Conservation (phyloP, 2,113 vertebrate species). For the Rhizomys pruinosus region DNA sequence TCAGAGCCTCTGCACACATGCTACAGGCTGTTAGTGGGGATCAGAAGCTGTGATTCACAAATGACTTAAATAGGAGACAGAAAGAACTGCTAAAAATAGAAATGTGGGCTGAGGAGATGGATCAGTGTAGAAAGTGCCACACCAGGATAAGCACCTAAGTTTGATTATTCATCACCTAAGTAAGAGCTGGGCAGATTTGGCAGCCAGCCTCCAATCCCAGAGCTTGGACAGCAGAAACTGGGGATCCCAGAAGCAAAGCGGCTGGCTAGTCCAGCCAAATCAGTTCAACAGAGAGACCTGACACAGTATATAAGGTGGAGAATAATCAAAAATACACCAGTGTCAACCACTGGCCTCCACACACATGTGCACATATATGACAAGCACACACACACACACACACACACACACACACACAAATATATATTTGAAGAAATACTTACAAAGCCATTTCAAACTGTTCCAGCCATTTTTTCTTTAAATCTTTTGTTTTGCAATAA, state of each 20-base stretch:
- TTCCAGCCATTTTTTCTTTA: constrained; percentile 99
- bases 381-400: not conserved
- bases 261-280: not conserved
- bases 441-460: constrained; percentile 99
- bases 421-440: constrained; percentile 86
- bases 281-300: not conserved
- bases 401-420: not conserved
- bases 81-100: not conserved
- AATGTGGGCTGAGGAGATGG: not conserved
- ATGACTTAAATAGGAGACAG: not conserved
- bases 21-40: not conserved
- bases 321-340: not conserved
- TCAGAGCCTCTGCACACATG: not conserved
- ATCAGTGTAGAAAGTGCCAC: not conserved
- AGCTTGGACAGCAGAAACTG: not conserved
- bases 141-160: not conserved
- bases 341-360: not conserved
- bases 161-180: not conserved
- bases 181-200: not conserved
- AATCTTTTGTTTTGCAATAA: constrained; percentile 99
- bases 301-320: not conserved
- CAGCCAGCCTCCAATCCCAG: not conserved
- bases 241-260: not conserved
- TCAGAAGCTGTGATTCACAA: not conserved
- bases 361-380: not conserved